Conservation (phyloP, 2,113 vertebrate species). For the Irena cyanogastra region DNA sequence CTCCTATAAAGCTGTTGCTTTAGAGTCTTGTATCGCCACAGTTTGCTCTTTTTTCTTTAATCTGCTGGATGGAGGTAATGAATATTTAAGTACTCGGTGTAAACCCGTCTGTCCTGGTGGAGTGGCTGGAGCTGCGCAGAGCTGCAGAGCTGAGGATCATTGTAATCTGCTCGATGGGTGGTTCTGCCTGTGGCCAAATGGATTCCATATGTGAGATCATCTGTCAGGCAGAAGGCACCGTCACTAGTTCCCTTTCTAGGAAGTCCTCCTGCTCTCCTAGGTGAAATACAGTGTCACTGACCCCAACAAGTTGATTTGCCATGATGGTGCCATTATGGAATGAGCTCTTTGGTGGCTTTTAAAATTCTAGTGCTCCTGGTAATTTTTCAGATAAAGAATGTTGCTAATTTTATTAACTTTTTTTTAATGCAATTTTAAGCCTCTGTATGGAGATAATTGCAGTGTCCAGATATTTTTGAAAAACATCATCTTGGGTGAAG, state of each 20-base stretch:
- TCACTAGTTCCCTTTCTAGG: background rate
- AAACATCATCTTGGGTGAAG: background rate
- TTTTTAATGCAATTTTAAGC: background rate
- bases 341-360: background rate
- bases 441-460: background rate
- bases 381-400: background rate
- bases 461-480: background rate
- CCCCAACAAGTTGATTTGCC: background rate
- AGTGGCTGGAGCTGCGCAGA: background rate
- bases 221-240: background rate
- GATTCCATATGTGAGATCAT: constrained; percentile 10
- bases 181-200: constrained; percentile 20
- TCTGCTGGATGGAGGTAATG: background rate
- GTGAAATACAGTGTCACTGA: background rate
- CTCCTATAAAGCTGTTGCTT: background rate
- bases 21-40: background rate
- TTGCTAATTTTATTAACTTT: background rate
- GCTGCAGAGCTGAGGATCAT: background rate
- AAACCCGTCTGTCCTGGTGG: background rate
- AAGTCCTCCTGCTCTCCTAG: background rate
- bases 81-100: background rate
- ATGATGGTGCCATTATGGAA: background rate
- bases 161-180: background rate
- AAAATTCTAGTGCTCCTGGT: background rate
- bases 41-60: background rate